Conservation (phyloP, 35 echinoderm and acorn worm genomes). For the Ophiothrix spiculata region DNA sequence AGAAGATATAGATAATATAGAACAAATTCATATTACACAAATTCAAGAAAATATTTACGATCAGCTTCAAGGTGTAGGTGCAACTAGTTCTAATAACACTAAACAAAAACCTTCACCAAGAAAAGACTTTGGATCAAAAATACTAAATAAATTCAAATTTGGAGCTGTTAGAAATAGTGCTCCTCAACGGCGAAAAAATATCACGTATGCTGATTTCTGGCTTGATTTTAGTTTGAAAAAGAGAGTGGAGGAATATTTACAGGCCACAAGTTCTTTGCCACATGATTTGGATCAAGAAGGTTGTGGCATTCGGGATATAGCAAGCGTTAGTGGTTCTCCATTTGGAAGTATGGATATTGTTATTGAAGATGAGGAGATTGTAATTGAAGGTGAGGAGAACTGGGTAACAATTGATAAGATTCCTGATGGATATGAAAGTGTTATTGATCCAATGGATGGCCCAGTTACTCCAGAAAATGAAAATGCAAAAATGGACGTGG, state of each 20-base stretch:
- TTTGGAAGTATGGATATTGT: background rate
- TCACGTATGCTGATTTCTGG: conserved; percentile 6
- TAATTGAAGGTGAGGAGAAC: background rate
- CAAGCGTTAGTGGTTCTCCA: background rate
- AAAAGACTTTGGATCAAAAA: background rate
- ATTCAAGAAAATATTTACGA: background rate
- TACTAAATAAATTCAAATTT: background rate
- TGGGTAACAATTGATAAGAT: background rate
- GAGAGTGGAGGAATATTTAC: background rate
- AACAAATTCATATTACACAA: background rate
- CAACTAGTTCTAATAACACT: background rate
- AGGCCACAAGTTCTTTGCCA: background rate
- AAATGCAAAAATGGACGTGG: background rate
- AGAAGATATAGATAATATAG: background rate
- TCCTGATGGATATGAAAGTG: background rate
- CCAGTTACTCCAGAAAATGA: background rate
- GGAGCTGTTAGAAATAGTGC: background rate
- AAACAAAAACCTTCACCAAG: background rate
- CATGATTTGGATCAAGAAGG: background rate
- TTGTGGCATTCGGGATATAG: background rate
- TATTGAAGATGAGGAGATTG: background rate
- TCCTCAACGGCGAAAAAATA: background rate
- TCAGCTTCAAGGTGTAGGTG: background rate
- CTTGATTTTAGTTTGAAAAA: background rate
- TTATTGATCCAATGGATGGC: background rate